Conservation (phyloP, 2,888 invertebrate species). For the Papilio demoleus region DNA sequence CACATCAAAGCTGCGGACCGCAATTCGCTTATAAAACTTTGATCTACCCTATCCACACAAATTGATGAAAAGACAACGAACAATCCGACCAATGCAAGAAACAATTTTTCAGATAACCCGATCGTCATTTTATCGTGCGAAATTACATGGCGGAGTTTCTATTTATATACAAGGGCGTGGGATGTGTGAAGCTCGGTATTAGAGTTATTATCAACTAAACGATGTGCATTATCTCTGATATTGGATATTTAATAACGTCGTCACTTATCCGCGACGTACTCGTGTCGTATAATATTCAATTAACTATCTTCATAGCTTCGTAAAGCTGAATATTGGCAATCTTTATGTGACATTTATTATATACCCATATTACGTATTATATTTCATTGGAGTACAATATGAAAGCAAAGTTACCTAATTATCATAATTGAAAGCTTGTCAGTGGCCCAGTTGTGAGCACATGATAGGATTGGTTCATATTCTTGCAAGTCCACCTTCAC, state of each 20-base stretch:
- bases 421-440: too few species aligned
- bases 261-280: conserved; percentile 14
- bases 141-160: conserved; percentile 9
- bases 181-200: conserved; percentile 23
- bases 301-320: background rate
- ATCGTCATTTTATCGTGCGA: conserved; percentile 19
- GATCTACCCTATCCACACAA: background rate
- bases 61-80: background rate
- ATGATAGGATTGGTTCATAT: too few species aligned
- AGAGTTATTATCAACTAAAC: conserved; percentile 29
- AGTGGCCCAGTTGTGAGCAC: too few species aligned
- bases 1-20: background rate
- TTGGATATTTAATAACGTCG: conserved; percentile 38
- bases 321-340: background rate
- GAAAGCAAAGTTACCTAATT: too few species aligned
- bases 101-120: background rate
- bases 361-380: too few species aligned
- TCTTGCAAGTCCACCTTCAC: too few species aligned
- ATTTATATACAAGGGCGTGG: conserved; percentile 15
- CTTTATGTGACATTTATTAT: too few species aligned
- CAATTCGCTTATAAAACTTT: background rate
- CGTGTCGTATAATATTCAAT: conserved; percentile 24
- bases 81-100: background rate
- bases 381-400: too few species aligned
- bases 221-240: conserved; percentile 32